Evolutionary conservation across 2,113 vertebrate species (phyloP), one percentile per base, ranked within the genome.

Genomic region (Salvelinus sp.): DNA sequence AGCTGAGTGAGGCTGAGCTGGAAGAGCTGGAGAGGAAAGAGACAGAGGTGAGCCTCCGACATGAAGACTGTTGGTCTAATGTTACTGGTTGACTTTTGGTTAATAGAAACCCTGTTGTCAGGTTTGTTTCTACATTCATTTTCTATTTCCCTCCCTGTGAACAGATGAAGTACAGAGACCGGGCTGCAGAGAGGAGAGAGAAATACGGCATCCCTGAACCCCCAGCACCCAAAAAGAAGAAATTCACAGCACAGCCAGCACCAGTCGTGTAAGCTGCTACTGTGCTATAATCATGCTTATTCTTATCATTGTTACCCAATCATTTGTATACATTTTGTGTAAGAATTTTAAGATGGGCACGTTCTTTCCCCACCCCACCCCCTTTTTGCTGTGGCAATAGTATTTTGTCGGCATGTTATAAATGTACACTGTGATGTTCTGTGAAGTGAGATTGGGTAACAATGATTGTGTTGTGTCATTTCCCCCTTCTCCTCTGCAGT

Each of bases 201-300:
- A 99, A 99, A 77, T 99, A 99, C 0, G 98, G 98, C 72, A 99
- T 99, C 73, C 98, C 98, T 0, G 97, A 98, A 88, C 98, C 97
- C 1, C 98, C 98, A 0, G 96, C 92, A 4, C 95, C 97, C 1
- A 99, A 99, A 87, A 97, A 97, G 92, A 98, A 98, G 92, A 98
- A 98, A 90, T 96, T 95, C 58, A 95, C 96, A 96, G 2, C 94
- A 27, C 68, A 23, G 58, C 58, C 96, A 69, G 1, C 90, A 6
- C 93, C 95, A 82, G 94, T 92, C 14, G 93, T 99, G 98, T 98
- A 93, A 22, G 96, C 93, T 18, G 47, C 23, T 22, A 12, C 3
- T 47, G 25, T 48, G 54, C 18, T 57, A 18, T 57, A 7, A 62
- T 62, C 20, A 62, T 2, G 6, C 58, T 62, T 7, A 9, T 3